Evolutionary conservation across 1,140 invertebrate species (phyloP), one percentile per base, ranked within the genome.

Genomic region (Parasteatoda tepidariorum): DNA sequence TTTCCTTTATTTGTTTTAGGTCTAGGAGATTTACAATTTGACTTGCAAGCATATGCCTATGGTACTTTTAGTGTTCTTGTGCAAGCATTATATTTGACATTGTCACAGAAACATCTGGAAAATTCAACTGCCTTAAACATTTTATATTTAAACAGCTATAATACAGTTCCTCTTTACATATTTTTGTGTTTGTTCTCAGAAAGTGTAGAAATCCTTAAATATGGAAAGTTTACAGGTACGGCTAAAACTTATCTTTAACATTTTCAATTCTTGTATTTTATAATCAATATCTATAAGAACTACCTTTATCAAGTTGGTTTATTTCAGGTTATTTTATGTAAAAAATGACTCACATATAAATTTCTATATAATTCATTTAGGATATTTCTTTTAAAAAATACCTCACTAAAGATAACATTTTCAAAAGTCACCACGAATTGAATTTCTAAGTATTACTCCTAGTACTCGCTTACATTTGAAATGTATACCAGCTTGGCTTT

Each of bases 11-110:
- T 13, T 85, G 54, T 85, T 85, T 57, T 85, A 90, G 89, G 89
- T 75, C 88, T 90, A 85, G 90, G 90, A 48, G 91, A 91, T 84
- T 82, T 91, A 15, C 85, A 87, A 11, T 90, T 91, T 83, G 89
- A 90, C 81, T 22, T 87, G 28, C 85, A 85, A 26, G 90, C 90
- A 0, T 90, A 91, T 78, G 84, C 87, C 0, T 90, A 89, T 87
- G 90, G 91, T n/a, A 84, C 86, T 0, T 64, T 89, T 5, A 91
- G 90, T 86, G 90, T 90, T 74, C 81, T 91, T 54, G 88, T 89
- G 7, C 91, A 91, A 85, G 90, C 89, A 2, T 33, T 90, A 9
- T 91, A 91, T 79, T 88, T 91, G 5, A 88, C 90, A 13, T 84
- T 91, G 15, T 89, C 91, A 5, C 90, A 91, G 86, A 83, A 86